These are phyloP conservation scores for Neoitamus cyanurus DNA, from an alignment of 2,888 invertebrate species.

Conservation along the genomic window DNA sequence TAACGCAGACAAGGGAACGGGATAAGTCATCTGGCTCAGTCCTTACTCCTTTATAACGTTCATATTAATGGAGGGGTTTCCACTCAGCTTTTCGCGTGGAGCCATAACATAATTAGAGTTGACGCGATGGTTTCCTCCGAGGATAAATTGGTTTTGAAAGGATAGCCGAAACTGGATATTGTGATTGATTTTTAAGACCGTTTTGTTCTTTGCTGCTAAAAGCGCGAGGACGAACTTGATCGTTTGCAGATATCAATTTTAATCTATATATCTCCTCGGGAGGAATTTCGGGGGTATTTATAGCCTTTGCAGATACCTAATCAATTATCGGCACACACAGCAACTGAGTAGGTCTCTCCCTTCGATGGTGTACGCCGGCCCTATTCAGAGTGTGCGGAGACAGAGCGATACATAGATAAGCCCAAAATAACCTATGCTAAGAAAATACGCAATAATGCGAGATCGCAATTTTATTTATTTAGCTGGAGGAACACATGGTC, in stretches of 20 bases:
- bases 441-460: slow-evolving; percentile 8
- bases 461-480: slow-evolving; percentile 15
- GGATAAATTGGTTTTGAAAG: not conserved
- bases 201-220: not conserved
- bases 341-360: not conserved
- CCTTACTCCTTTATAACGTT: not conserved
- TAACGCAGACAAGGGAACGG: not conserved
- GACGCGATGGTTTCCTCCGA: not conserved
- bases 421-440: slow-evolving; percentile 12
- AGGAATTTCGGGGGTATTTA: slow-evolving; percentile 6
- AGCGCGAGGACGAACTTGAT: not conserved
- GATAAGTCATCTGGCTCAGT: not conserved
- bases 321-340: slow-evolving; percentile 7
- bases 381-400: not conserved
- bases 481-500: slow-evolving; percentile 2
- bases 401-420: not conserved
- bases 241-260: not conserved
- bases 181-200: not conserved
- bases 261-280: not conserved
- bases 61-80: not conserved
- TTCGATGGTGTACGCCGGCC: not conserved
- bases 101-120: not conserved
- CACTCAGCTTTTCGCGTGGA: not conserved
- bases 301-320: slow-evolving; percentile 9
- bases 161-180: not conserved